These are phyloP conservation scores for Epinotia nisella DNA, from an alignment of 2,888 invertebrate genomes.

Conservation along the genomic window DNA sequence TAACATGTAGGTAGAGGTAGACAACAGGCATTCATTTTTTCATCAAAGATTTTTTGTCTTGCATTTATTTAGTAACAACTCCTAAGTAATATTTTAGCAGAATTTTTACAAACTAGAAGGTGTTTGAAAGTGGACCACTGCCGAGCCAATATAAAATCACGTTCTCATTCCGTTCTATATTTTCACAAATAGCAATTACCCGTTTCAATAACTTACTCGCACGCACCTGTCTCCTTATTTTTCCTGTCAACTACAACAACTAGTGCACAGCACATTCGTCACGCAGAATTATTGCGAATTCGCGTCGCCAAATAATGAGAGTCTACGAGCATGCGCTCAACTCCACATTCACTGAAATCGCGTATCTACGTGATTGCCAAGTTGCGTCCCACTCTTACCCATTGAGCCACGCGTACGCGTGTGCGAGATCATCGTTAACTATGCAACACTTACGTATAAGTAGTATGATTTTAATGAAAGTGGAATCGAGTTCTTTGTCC, in stretches of 20 bases:
- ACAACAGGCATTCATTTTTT: too few relatives aligned
- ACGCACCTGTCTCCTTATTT: slow-evolving; percentile 34
- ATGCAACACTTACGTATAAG: not conserved
- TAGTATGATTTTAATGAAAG: not conserved
- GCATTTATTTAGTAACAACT: too few relatives aligned
- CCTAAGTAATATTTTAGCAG: too few relatives aligned
- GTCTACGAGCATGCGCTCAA: not conserved
- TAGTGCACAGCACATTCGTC: slow-evolving; percentile 24
- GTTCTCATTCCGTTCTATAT: slow-evolving; percentile 3
- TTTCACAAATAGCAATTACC: not conserved
- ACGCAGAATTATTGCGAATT: slow-evolving; percentile 36
- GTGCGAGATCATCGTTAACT: not conserved
- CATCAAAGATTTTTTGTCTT: too few relatives aligned
- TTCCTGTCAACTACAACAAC: slow-evolving; percentile 26
- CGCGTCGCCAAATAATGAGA: slow-evolving; percentile 34
- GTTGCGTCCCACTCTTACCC: not conserved
- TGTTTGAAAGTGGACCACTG: too few relatives aligned
- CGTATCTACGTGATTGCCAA: not conserved
- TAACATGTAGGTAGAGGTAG: too few relatives aligned
- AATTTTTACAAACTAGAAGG: too few relatives aligned
- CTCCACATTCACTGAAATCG: not conserved
- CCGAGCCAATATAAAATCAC: not conserved
- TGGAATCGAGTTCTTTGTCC: not conserved
- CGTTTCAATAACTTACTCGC: slow-evolving; percentile 8
- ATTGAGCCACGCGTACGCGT: not conserved